These are phyloP conservation scores for Amphiprion clarkii DNA, from an alignment of 2,797 vertebrate species.

Conservation along the genomic window DNA sequence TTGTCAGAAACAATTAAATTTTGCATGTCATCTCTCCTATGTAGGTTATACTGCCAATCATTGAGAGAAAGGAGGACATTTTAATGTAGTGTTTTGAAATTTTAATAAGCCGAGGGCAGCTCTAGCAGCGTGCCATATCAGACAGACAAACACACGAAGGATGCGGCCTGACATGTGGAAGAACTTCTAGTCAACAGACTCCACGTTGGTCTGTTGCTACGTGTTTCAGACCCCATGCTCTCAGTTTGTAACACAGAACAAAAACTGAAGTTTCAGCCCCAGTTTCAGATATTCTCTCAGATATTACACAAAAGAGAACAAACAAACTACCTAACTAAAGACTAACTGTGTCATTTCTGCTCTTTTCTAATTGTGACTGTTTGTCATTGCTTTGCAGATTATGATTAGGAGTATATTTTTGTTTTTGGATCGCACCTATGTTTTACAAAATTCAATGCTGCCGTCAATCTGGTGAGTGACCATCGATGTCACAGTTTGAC, in stretches of 20 bases:
- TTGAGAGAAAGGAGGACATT: neutral
- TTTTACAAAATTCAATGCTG: slow-evolving; percentile 99
- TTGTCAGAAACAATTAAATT: neutral
- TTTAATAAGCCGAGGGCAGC: neutral
- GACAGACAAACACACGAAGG: neutral
- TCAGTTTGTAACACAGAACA: neutral
- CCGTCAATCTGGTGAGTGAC: slow-evolving; percentile 97
- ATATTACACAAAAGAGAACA: too few species aligned
- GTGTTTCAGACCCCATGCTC: neutral
- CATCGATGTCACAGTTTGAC: neutral
- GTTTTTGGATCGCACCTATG: slow-evolving; percentile 99
- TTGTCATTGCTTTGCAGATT: slow-evolving; percentile 77
- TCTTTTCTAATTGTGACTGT: slow-evolving; percentile 19
- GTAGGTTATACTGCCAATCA: neutral
- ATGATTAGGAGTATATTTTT: slow-evolving; percentile 99
- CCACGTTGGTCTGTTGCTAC: too few species aligned
- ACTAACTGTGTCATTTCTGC: neutral
- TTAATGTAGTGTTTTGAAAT: neutral
- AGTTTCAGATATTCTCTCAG: neutral
- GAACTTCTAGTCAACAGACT: neutral
- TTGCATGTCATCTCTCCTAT: neutral
- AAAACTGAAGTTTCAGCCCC: neutral
- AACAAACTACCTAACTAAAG: too few species aligned
- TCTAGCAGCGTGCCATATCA: neutral
- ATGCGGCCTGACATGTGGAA: neutral